Percentiles rank a stretch among this genome's conserved stretches.
Conservation (phyloP, 2,888 invertebrate genomes). For the Luperina testacea region DNA sequence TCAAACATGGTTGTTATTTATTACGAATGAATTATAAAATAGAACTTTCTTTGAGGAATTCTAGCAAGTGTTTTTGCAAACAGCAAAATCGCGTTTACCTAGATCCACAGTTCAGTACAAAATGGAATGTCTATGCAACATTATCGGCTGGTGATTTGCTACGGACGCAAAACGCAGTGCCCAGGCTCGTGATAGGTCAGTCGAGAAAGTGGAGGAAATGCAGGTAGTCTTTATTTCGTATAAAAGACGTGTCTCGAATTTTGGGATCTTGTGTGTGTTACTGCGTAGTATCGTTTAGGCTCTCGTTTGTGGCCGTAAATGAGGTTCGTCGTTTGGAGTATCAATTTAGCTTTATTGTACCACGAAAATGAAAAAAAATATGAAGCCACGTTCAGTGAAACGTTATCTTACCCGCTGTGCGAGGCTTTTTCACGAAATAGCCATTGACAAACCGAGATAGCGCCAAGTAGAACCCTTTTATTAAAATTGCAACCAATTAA, state of each 20-base stretch:
- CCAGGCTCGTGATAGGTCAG: slow-evolving; percentile 82
- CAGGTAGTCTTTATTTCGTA: slow-evolving; percentile 42
- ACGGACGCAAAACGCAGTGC: slow-evolving; percentile 68
- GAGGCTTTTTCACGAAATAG: slow-evolving; percentile 13
- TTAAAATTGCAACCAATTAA: slow-evolving; percentile 69
- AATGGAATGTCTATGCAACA: slow-evolving; percentile 62
- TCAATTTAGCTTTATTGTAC: slow-evolving; percentile 29
- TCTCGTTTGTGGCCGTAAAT: slow-evolving; percentile 39
- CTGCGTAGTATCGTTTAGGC: slow-evolving; percentile 20
- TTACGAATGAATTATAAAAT: slow-evolving; percentile 27
- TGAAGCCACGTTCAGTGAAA: neutral
- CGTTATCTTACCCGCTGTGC: slow-evolving; percentile 14
- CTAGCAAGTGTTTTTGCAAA: slow-evolving; percentile 6
- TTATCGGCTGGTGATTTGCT: slow-evolving; percentile 65
- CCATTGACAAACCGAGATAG: slow-evolving; percentile 16
- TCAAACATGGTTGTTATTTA: slow-evolving; percentile 22
- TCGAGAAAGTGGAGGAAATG: slow-evolving; percentile 78
- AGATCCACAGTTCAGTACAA: slow-evolving; percentile 19
- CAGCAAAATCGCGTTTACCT: slow-evolving; percentile 12
- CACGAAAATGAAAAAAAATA: slow-evolving; percentile 17
- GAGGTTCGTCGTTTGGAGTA: slow-evolving; percentile 41
- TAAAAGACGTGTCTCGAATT: slow-evolving; percentile 52
- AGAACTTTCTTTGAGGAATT: slow-evolving; percentile 20
- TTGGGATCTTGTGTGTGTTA: slow-evolving; percentile 17
- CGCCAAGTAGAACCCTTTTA: slow-evolving; percentile 36